Base-by-base conservation (phyloP, 92 coral and sea anemone genomes). In the Epizoanthus fatuus region DNA sequence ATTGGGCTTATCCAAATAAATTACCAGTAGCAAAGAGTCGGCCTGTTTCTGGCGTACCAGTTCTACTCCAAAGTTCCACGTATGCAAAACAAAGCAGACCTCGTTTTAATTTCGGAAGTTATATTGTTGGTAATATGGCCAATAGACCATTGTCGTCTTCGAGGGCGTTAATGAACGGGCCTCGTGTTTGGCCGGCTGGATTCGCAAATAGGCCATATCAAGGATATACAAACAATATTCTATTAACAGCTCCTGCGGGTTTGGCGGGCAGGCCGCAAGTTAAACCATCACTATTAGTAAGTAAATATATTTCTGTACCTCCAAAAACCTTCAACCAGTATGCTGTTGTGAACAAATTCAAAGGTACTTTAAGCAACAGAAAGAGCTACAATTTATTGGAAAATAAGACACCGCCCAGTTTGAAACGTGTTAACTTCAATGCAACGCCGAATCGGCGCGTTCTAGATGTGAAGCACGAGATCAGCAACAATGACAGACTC, bases 401-500 rank as follows among this genome's bases (percentile, higher is more conserved):
- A 60, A 59, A 45, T 4, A 77, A 60, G 16, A 39, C 0, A 13
- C 65, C 63, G 13, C 39, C 70, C 10, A 60, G 25, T 16, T 38
- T 42, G 15, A 35, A 20, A 45, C 10, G 1, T 15, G 16, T 58
- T 19, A 59, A 44, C 40, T 20, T 40, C 3, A 58, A 77, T 47
- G 35, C 3, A 4, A 42, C 19, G 51, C 44, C 47, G 10, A 69
- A 77, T 52, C 25, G 1, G 12, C 82, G 71, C 13, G 35, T 77
- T 40, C 19, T 60, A n/a, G 82, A 77, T 19, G 82, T 69, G 47
- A 53, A 62, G 9, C 57, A 19, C 3, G 56, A 59, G 20, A 62
- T 71, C 40, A 77, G 69, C 70, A 62, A 62, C 15, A 56, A 29
- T n/a, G 71, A 77, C 44, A 77, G 42, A 77, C 58, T 29, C 8